A percentile compares a stretch with the other conserved stretches of the same genome.
These are phyloP conservation scores for Acanthoscelides obtectus DNA, from an alignment of 2,888 invertebrate species.

Conservation along the genomic window DNA sequence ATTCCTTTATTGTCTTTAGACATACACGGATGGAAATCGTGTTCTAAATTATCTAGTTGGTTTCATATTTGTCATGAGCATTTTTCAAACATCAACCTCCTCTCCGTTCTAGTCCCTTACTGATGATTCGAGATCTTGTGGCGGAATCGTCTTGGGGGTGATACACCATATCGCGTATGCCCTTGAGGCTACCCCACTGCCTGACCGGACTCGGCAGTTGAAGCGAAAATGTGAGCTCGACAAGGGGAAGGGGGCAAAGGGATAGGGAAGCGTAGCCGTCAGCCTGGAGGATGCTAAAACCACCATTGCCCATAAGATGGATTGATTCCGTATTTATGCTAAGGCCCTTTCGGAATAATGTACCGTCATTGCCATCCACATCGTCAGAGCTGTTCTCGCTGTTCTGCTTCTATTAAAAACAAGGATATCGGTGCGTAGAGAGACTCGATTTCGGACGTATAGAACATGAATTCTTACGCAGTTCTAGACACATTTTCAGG, in stretches of 20 bases:
- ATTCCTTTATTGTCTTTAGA: no score
- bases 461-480: background rate
- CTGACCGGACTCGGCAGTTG: background rate
- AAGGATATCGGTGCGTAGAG: background rate
- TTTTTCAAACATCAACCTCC: no score
- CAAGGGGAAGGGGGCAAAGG: background rate
- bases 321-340: conserved; percentile 37
- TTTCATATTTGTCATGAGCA: no score
- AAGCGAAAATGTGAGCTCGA: conserved; percentile 5
- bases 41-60: no score
- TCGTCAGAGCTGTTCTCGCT: background rate
- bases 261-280: background rate
- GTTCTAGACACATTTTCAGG: no score
- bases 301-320: conserved; percentile 39
- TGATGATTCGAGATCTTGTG: background rate
- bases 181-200: background rate
- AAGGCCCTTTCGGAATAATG: conserved; percentile 36
- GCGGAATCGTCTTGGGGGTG: background rate
- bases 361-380: conserved; percentile 36
- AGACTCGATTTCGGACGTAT: background rate
- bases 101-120: background rate
- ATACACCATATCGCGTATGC: background rate
- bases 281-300: conserved; percentile 28
- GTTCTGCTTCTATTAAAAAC: background rate
- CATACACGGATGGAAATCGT: no score